Conservation (phyloP, 1,140 invertebrate genomes). For the Acromyrmex heyeri region DNA sequence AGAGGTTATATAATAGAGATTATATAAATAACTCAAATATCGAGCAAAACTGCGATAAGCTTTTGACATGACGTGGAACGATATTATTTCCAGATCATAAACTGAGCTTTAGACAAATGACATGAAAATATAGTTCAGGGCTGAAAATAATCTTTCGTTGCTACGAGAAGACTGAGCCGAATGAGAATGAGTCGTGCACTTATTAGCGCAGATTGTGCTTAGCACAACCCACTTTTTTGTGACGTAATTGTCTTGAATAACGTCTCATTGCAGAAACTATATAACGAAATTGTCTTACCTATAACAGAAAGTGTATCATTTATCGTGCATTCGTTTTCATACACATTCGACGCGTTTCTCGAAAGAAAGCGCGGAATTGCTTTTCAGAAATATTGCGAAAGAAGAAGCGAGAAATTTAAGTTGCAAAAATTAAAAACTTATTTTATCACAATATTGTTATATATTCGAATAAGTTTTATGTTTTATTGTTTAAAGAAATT, state of each 20-base stretch:
- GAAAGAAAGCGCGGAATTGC: not conserved
- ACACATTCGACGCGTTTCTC: not conserved
- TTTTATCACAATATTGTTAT: not conserved
- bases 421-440: constrained; percentile 16
- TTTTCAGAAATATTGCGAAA: constrained; percentile 3
- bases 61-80: not conserved
- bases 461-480: not conserved
- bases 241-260: constrained; percentile 3
- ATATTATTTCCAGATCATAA: constrained; percentile 18
- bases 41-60: constrained; percentile 9
- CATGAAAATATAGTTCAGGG: constrained; percentile 35
- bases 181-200: not conserved
- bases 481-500: not conserved
- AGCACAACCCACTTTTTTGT: not conserved
- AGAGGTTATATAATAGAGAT: not conserved
- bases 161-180: not conserved
- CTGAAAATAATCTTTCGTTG: not conserved
- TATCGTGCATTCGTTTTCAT: not conserved
- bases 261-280: not conserved
- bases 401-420: not conserved
- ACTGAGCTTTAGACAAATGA: constrained; percentile 29
- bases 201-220: not conserved
- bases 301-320: not conserved
- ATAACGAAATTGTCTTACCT: not conserved
- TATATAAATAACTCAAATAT: constrained; percentile 21